phyloP scores from a whole-genome alignment of 1,140 invertebrate genomes.

The Ceratosolen fusciceps region DNA sequence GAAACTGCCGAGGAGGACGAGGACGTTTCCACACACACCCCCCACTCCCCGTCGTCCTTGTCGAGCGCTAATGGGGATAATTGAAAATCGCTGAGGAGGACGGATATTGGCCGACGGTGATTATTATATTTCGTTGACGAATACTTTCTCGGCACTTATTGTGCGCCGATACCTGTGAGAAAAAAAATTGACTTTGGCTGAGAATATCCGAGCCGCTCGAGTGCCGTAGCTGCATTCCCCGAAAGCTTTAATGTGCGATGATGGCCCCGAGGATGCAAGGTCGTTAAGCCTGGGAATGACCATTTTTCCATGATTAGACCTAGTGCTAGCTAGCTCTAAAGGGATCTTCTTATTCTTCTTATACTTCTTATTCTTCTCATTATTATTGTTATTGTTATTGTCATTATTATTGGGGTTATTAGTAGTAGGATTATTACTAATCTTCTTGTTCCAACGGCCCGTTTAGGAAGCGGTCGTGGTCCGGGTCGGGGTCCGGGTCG shows the following conservation, averaged over 20 bases:
- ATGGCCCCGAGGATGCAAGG: no score
- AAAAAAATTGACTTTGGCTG: slow-evolving; percentile 40
- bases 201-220: background rate
- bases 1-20: no score
- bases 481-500: no score
- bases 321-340: background rate
- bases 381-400: no score
- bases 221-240: background rate
- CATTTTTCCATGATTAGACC: background rate
- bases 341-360: no score
- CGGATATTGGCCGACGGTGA: background rate
- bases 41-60: no score
- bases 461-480: no score
- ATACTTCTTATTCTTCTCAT: no score
- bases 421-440: no score
- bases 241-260: background rate
- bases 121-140: background rate
- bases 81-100: background rate
- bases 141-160: slow-evolving; percentile 47
- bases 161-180: slow-evolving; percentile 45
- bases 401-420: no score
- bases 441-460: no score
- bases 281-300: background rate
- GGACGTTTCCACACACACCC: no score
- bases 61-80: background rate